Evolutionary conservation across 2,888 invertebrate genomes (phyloP).

Genomic region (Eristalinus aeneus): DNA sequence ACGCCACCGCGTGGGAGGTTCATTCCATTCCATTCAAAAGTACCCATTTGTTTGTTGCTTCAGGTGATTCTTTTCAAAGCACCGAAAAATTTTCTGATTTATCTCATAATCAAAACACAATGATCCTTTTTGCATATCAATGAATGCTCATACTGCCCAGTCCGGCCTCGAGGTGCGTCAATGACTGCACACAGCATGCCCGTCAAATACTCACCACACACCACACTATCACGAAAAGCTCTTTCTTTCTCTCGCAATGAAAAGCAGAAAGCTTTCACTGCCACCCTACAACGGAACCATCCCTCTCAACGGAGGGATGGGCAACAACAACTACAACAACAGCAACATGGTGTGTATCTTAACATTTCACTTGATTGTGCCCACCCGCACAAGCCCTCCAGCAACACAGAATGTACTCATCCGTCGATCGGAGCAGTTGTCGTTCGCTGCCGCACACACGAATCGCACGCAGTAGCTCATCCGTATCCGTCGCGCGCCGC

Average conservation of each 20-base stretch:
- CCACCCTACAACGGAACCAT: neutral
- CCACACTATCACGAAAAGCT: neutral
- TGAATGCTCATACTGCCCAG: neutral
- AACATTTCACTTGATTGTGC: conserved; percentile 16
- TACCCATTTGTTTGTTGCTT: too few relatives aligned
- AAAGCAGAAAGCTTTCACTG: neutral
- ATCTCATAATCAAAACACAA: neutral
- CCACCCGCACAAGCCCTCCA: conserved; percentile 49
- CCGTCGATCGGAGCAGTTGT: conserved; percentile 64
- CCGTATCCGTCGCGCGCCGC: conserved; percentile 29
- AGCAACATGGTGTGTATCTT: neutral
- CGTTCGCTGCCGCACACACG: conserved; percentile 42
- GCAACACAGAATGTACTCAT: conserved; percentile 59
- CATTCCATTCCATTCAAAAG: too few relatives aligned
- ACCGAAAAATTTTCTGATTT: neutral
- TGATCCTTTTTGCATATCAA: neutral
- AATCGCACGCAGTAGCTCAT: conserved; percentile 40
- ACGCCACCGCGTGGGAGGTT: too few relatives aligned
- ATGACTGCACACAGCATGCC: neutral
- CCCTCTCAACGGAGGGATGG: neutral
- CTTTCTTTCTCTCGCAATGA: neutral
- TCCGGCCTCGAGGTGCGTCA: neutral
- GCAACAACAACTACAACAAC: neutral
- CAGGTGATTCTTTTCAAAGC: neutral
- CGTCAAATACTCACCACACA: neutral